Evolutionary conservation across 1,140 invertebrate species (phyloP), one percentile per base, ranked within the genome.

Genomic region (Hyles vespertilio): DNA sequence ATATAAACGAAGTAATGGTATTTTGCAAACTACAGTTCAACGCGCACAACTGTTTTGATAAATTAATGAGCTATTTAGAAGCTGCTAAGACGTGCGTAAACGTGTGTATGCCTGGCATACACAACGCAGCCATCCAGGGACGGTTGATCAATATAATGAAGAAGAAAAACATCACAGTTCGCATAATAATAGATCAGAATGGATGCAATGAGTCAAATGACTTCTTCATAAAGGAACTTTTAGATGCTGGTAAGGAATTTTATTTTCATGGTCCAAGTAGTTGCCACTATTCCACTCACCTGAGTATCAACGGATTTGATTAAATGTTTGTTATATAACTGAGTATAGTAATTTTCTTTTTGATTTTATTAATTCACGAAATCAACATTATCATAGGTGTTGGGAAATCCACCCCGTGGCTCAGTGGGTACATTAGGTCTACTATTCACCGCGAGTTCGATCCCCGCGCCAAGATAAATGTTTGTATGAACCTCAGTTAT

Each of bases 1-100:
- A 84, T 56, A 70, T 86, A 45, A 89, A 89, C 68, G 82, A 89
- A 76, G 84, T 89, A 33, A 87, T 89, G 86, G 79, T 89, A 44
- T 89, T 89, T 65, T 89, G 84, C 63, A 89, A 89, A 69, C 59
- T 89, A 36, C 86, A 89, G 57, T 84, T 69, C 46, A 89, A 89
- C 63, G 80, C 78, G 7, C 78, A 75, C 45, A 84, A 84, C 59
- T 89, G 77, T 61, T 89, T 89, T 71, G 86, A 89, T 59, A 85
- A 84, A 63, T 64, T 89, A 54, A 72, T 87, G 34, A 84, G 84
- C 60, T 86, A 81, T 55, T 68, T 89, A 58, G 82, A 87, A 67
- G 57, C 66, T 33, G 82, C 86, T 7, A 83, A 81, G 56, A 47
- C 71, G 53, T 73, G 66, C 55, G 73, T 89, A 22, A 72, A 77